Conservation (phyloP, 2,113 vertebrate species). For the Tenrec ecaudatus region DNA sequence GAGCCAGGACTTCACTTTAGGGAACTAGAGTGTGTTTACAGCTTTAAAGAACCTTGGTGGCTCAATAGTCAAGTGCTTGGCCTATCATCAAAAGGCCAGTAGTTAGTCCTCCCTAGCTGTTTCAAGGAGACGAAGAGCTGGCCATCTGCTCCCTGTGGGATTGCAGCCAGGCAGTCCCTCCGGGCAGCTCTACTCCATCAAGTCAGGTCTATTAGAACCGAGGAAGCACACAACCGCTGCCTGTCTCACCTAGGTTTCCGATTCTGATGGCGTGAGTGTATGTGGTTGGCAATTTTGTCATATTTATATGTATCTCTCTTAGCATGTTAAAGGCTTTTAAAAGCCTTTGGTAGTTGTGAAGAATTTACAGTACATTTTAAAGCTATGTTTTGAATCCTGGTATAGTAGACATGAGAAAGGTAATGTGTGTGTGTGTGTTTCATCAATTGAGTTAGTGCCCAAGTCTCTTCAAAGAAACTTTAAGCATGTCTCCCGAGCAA, state of each 20-base stretch:
- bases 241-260: neutral
- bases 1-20: neutral
- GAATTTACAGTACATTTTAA: constrained; percentile 44
- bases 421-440: constrained; percentile 48
- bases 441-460: constrained; percentile 67
- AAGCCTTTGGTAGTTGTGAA: constrained; percentile 20
- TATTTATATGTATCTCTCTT: neutral
- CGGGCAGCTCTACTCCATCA: neutral
- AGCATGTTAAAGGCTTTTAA: constrained; percentile 25
- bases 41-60: neutral
- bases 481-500: constrained; percentile 82
- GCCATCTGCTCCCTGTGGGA: neutral
- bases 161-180: neutral
- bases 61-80: too few relatives aligned
- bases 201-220: neutral
- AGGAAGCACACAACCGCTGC: neutral
- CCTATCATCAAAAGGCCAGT: neutral
- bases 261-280: neutral
- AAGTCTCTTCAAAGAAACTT: constrained; percentile 84
- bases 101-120: neutral
- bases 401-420: constrained; percentile 35
- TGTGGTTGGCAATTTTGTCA: constrained; percentile 43
- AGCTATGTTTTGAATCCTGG: constrained; percentile 49
- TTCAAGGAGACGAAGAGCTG: neutral
- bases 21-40: neutral